Evolutionary conservation across 2,888 invertebrate species (phyloP).

Genomic region (Pammene fasciana): DNA sequence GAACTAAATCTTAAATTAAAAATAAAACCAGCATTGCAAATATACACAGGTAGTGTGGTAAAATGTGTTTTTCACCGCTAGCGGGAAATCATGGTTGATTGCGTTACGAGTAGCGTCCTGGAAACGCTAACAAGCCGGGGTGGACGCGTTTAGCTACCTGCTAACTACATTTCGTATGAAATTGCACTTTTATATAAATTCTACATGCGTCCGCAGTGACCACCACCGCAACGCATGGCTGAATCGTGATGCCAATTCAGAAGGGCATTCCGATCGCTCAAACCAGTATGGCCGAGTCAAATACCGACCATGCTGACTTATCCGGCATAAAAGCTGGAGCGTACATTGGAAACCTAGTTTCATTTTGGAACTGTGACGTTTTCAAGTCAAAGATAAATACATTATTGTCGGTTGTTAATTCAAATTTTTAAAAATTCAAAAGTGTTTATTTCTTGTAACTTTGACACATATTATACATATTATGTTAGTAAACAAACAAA

Average conservation of each 20-base stretch:
- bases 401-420: too few species aligned
- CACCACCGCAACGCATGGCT: conserved; percentile 12
- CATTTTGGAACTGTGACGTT: too few species aligned
- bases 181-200: conserved; percentile 20
- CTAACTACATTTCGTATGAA: conserved; percentile 17
- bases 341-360: too few species aligned
- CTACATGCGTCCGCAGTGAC: not conserved
- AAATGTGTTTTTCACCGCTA: conserved; percentile 5
- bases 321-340: too few species aligned
- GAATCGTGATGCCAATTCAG: not conserved
- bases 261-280: not conserved
- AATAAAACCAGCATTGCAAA: not conserved
- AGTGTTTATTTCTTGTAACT: too few species aligned
- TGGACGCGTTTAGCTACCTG: conserved; percentile 16
- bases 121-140: conserved; percentile 15
- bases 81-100: not conserved
- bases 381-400: too few species aligned
- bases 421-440: too few species aligned
- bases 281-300: not conserved
- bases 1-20: not conserved
- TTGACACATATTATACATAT: too few species aligned
- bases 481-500: too few species aligned
- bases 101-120: not conserved
- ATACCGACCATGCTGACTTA: too few species aligned
- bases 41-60: not conserved